These are phyloP conservation scores for Tipula confusa DNA, from an alignment of 2,888 invertebrate genomes.

Conservation along the genomic window DNA sequence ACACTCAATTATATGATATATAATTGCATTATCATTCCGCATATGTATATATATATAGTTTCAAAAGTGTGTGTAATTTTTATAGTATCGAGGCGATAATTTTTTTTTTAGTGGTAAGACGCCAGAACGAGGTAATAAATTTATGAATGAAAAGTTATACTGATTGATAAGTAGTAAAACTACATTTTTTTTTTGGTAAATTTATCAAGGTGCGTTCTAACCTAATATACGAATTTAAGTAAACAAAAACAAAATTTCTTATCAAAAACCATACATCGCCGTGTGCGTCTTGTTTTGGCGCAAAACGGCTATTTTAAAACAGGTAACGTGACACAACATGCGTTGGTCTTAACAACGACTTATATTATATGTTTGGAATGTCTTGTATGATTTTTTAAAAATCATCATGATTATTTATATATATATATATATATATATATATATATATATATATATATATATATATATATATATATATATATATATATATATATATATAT, in stretches of 20 bases:
- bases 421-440: too few species aligned
- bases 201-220: not conserved
- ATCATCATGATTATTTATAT: too few species aligned
- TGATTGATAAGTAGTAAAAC: constrained; percentile 25
- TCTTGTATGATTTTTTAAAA: too few species aligned
- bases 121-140: not conserved
- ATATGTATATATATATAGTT: too few species aligned
- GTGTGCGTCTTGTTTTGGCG: not conserved
- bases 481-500: not conserved
- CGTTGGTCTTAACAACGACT: not conserved
- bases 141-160: not conserved
- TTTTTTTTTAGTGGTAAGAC: not conserved
- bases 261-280: not conserved
- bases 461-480: too few species aligned
- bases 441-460: too few species aligned
- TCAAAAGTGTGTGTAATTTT: not conserved
- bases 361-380: not conserved
- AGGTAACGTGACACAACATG: not conserved
- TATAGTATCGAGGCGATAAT: not conserved
- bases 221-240: not conserved
- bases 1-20: not conserved
- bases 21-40: not conserved
- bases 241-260: not conserved
- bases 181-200: not conserved
- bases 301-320: not conserved